phyloP scores from a whole-genome alignment of 1,140 invertebrate genomes.

The Pseudachorutes palmiensis region DNA sequence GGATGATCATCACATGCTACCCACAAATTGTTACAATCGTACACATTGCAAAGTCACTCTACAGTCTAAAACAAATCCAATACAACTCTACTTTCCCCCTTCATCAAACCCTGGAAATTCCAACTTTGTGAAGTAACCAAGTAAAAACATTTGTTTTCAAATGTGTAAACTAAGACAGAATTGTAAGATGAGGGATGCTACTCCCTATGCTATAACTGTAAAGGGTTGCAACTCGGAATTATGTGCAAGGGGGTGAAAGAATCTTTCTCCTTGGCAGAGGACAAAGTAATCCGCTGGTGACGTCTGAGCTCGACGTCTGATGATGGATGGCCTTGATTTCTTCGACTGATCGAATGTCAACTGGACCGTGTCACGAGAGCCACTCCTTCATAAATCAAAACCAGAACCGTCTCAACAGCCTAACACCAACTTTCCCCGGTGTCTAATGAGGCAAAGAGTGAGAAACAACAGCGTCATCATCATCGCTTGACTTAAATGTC shows the following conservation, averaged over 20 bases:
- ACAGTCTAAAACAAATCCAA: too few species aligned
- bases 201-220: too few species aligned
- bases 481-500: background rate
- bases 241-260: background rate
- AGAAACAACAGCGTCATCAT: background rate
- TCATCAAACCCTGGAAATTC: background rate
- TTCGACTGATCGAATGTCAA: slow-evolving; percentile 17
- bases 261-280: background rate
- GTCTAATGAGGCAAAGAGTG: slow-evolving; percentile 6
- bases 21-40: slow-evolving; percentile 3
- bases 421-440: background rate
- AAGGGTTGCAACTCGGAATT: too few species aligned
- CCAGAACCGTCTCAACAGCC: background rate
- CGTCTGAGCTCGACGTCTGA: background rate
- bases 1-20: background rate
- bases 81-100: too few species aligned
- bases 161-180: too few species aligned
- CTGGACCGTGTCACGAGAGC: slow-evolving; percentile 18
- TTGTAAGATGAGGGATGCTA: too few species aligned
- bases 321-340: slow-evolving; percentile 13
- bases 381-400: slow-evolving; percentile 16
- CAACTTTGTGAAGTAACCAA: too few species aligned
- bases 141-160: too few species aligned
- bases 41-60: too few species aligned
- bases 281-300: background rate